Base-by-base conservation (phyloP, 35 echinoderm and acorn worm species). In the Ophioderma brevispina region DNA sequence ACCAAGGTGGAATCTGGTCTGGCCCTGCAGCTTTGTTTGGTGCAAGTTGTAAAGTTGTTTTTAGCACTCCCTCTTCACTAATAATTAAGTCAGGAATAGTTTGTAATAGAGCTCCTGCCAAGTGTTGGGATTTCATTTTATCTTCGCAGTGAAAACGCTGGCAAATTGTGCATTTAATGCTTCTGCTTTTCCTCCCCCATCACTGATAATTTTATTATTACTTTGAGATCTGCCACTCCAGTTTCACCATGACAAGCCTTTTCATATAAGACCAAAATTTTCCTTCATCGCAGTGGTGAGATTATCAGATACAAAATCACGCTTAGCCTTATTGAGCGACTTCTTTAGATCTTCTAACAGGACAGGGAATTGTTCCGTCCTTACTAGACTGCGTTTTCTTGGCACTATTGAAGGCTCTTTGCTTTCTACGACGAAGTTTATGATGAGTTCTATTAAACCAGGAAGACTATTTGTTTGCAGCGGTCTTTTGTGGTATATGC, bases 1-100 rank as follows among this genome's bases (percentile, higher is more conserved):
- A 83, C 81, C 81, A 83, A 28, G 37, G 81, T 19, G 81, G 81
- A 18, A 83, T 43, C 32, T 83, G 81, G 81, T 83, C 81, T 15
- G 81, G 81, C 1, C 81, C 81, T 83, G 81, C 38, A 46, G 81
- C 81, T 31, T 83, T 83, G 5, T 46, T 46, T 46, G 39, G 81
- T 5, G 32, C 3, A 1, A 83, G 42, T 8, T 83, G 18, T 35
- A 15, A 1, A 15, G 49, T 37, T 31, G 42, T 37, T 83, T 83
- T 83, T 5, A 46, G 13, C 4, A 83, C 81, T 46, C 81, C 81
- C 1, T 32, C 81, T 1, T 6, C 6, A 46, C 18, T 18, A 30
- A 42, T 83, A 17, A 42, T 83, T 6, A 83, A 32, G 42, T 32
- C 31, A 46, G 36, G 81, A 81, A 81, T 81, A 18, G 10, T 25